Percentiles rank a stretch among this genome's conserved stretches.
Evolutionary conservation across 2,888 invertebrate genomes (phyloP).

Genomic region (Synanthedon tipuliformis): DNA sequence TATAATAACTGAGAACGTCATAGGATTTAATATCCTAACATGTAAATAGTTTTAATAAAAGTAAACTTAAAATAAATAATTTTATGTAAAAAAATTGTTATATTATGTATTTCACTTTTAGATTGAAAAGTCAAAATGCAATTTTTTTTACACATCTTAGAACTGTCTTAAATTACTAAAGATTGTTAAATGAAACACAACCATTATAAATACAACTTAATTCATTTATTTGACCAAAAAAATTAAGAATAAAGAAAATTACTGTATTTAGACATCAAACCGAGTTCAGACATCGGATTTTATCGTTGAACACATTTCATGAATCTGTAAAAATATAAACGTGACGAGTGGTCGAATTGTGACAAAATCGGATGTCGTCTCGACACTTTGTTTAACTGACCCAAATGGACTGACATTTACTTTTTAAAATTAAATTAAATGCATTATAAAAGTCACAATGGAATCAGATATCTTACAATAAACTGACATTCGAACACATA

Average conservation of each 20-base stretch:
- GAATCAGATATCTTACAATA: not conserved
- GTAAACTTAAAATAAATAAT: not conserved
- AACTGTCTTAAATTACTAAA: not conserved
- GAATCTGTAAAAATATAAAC: conserved; percentile 18
- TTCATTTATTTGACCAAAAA: conserved; percentile 55
- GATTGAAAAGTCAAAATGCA: no score
- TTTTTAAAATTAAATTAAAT: not conserved
- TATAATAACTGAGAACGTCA: not conserved
- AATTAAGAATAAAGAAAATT: conserved; percentile 59
- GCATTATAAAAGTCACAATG: not conserved
- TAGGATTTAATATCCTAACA: no score
- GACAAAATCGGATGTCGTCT: no score
- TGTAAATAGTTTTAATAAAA: no score
- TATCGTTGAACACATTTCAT: conserved; percentile 3
- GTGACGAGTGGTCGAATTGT: no score
- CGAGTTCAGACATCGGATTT: not conserved
- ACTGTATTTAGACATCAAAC: conserved; percentile 51
- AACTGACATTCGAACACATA: conserved; percentile 2
- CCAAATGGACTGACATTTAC: conserved; percentile 5
- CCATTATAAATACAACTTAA: conserved; percentile 60
- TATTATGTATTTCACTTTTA: no score
- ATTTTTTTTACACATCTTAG: no score
- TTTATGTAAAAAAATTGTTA: not conserved
- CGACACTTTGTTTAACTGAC: conserved; percentile 22
- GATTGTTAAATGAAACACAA: conserved; percentile 21